These are phyloP conservation scores for Iguana delicatissima DNA, from an alignment of 2,797 vertebrate species.

Conservation along the genomic window DNA sequence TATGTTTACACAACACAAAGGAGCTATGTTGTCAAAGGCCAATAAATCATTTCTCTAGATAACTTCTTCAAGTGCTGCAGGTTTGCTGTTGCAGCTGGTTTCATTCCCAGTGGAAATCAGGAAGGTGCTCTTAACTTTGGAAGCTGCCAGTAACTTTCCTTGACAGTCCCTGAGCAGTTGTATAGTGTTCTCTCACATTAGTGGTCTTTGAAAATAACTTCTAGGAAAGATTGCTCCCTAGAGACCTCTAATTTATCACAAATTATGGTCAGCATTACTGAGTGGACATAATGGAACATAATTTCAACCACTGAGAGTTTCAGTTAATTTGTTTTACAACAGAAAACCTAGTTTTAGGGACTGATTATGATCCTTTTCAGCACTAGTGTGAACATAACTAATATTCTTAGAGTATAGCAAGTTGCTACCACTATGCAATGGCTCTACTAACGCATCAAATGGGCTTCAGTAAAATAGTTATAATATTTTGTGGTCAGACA, in stretches of 20 bases:
- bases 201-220: not conserved
- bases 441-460: too few species aligned
- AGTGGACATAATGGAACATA: slow-evolving; percentile 11
- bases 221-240: not conserved
- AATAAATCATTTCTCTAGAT: not conserved
- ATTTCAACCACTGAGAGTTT: slow-evolving; percentile 53
- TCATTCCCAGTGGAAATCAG: not conserved
- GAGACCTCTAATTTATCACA: not conserved
- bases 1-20: not conserved
- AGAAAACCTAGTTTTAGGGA: slow-evolving; percentile 10
- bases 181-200: not conserved
- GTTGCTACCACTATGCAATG: too few species aligned
- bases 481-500: too few species aligned
- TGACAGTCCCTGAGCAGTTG: slow-evolving; percentile 20
- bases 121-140: not conserved
- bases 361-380: not conserved
- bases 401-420: not conserved
- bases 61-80: not conserved
- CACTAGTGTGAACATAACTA: not conserved
- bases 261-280: not conserved
- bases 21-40: not conserved
- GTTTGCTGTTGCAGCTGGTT: not conserved
- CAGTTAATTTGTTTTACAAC: slow-evolving; percentile 31
- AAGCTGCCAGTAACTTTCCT: not conserved
- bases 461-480: too few species aligned